Evolutionary conservation across 2,113 vertebrate species (phyloP), one percentile per base, ranked within the genome.

Genomic region (Psilopogon haemacephalus): DNA sequence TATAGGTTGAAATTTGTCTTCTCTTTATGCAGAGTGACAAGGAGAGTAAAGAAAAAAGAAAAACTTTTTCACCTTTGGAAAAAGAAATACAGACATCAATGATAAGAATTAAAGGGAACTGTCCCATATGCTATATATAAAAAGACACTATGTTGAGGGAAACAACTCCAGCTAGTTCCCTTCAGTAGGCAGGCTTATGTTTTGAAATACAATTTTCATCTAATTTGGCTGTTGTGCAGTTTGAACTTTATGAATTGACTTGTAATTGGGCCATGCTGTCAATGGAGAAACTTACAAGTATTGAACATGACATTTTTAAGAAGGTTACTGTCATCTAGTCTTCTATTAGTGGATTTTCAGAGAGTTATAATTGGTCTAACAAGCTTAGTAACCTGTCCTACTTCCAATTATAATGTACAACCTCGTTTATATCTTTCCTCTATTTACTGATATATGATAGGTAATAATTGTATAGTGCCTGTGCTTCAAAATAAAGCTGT

Each of bases 271-370:
- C 95, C 84, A 14, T 94, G 74, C 94, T 97, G 96, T 97, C 97
- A 97, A 91, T 95, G 93, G 44, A 77, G 94, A 94, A 92, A 93
- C 93, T 95, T 97, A 95, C 89, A 95, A 93, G 96, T 94, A 97
- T 97, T 93, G 94, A 97, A 97, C 96, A 95, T 97, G 98, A 97
- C 97, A 97, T 97, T 97, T 97, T 94, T 95, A 96, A 97, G 97
- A 97, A 97, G 96, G 93, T 96, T 97, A 93, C 95, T 97, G 96
- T 97, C 97, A 97, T 97, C 96, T 96, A 92, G 90, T 95, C 84
- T 92, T 95, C 95, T 96, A 93, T 97, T 96, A 97, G 95, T 97
- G 94, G 94, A 86, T 97, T 97, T 97, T 84, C 89, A 95, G 94
- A 87, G 94, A 93, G 95, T 96, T 97, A 78, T 98, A 98, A 97